phyloP scores from a whole-genome alignment of 1,140 invertebrate species.

The Antheraea pernyi region DNA sequence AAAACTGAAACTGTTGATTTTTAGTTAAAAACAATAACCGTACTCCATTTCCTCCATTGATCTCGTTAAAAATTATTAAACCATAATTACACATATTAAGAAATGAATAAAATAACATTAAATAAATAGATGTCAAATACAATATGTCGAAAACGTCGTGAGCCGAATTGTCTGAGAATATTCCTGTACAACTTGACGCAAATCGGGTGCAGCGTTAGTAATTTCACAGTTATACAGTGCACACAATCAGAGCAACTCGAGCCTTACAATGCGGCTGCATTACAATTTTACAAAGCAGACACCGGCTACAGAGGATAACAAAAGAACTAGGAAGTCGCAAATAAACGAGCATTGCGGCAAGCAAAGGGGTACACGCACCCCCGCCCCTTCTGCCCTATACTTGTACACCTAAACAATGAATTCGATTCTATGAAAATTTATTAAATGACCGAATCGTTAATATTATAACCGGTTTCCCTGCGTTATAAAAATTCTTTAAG shows the following conservation, averaged over 20 bases:
- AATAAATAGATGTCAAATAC: too few species aligned
- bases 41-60: too few species aligned
- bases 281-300: constrained; percentile 76
- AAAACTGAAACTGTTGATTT: too few species aligned
- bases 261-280: constrained; percentile 63
- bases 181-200: not conserved
- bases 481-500: not conserved
- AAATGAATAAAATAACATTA: too few species aligned
- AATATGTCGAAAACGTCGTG: not conserved
- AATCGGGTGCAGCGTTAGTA: constrained; percentile 13
- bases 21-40: too few species aligned
- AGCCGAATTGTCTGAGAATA: not conserved
- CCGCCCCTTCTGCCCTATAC: constrained; percentile 22
- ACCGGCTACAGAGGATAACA: constrained; percentile 72
- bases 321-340: constrained; percentile 73
- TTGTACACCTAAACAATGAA: constrained; percentile 14
- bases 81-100: too few species aligned
- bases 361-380: constrained; percentile 36
- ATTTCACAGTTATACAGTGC: constrained; percentile 29
- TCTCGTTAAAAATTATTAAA: too few species aligned
- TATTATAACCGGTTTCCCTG: not conserved
- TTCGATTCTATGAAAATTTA: not conserved
- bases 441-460: not conserved
- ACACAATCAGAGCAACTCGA: constrained; percentile 57
- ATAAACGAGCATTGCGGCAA: constrained; percentile 71